Conservation (phyloP, 2,888 invertebrate genomes). For the Parapristionchus giblindavisi region DNA sequence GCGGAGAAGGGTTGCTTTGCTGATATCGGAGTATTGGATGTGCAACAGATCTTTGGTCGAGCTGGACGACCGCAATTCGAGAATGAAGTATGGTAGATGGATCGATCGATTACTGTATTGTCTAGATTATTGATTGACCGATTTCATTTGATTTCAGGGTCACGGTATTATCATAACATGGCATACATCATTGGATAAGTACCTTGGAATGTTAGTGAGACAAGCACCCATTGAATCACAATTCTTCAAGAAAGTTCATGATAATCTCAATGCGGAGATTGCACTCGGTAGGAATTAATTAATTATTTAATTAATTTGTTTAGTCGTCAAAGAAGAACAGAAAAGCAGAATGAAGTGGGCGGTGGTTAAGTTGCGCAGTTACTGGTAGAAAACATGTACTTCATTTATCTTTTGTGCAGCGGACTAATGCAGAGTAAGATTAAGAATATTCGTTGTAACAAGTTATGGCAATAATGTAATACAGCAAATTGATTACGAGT, state of each 20-base stretch:
- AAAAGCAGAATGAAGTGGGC: too few relatives aligned
- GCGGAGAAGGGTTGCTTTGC: constrained; percentile 91
- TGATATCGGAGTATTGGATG: constrained; percentile 94
- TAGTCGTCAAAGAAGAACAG: too few relatives aligned
- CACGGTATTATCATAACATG: constrained; percentile 92
- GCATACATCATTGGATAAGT: constrained; percentile 87
- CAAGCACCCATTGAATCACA: constrained; percentile 98
- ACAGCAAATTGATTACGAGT: too few relatives aligned
- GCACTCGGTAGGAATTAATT: constrained; percentile 55
- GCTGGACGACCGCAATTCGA: constrained; percentile 98
- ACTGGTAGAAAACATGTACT: too few relatives aligned
- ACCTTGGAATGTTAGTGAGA: constrained; percentile 89
- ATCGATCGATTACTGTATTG: not conserved
- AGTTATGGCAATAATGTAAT: too few relatives aligned
- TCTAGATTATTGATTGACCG: not conserved
- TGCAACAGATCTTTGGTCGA: constrained; percentile 90
- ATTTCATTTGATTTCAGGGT: constrained; percentile 76
- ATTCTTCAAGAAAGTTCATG: constrained; percentile 87
- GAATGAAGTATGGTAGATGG: constrained; percentile 69
- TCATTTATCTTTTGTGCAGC: too few relatives aligned
- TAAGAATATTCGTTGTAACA: too few relatives aligned
- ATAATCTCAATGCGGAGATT: constrained; percentile 97
- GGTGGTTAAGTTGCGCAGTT: too few relatives aligned
- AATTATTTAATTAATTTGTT: too few relatives aligned
- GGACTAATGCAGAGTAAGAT: too few relatives aligned